phyloP scores from a whole-genome alignment of 2,888 invertebrate genomes.

The Agonopterix heracliana region DNA sequence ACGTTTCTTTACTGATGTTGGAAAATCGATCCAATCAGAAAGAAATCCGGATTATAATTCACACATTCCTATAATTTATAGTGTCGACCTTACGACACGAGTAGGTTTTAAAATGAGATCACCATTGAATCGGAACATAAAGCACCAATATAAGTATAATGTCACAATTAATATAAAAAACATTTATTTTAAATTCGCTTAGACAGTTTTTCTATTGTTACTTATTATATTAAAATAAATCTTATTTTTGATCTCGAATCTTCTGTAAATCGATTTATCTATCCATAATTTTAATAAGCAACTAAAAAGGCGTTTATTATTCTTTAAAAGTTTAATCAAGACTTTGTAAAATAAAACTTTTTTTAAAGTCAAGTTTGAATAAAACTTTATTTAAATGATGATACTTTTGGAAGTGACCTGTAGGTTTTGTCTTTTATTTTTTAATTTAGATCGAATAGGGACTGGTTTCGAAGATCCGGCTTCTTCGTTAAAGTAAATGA shows the following conservation, averaged over 20 bases:
- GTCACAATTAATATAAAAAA: not conserved
- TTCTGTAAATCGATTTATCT: not conserved
- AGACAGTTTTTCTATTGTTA: not conserved
- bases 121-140: not conserved
- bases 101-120: not conserved
- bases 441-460: slow-evolving; percentile 10
- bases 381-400: no score
- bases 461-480: slow-evolving; percentile 20
- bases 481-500: not conserved
- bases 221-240: not conserved
- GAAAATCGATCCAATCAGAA: no score
- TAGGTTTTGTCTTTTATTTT: not conserved
- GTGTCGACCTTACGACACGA: not conserved
- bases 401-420: not conserved
- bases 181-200: not conserved
- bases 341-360: no score
- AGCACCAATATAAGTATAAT: not conserved
- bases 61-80: not conserved
- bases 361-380: no score
- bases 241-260: not conserved
- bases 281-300: no score
- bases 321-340: no score
- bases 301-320: no score
- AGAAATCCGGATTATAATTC: not conserved
- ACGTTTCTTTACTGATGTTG: no score